phyloP scores from a whole-genome alignment of 2,888 invertebrate genomes.

The Bembecia ichneumoniformis region DNA sequence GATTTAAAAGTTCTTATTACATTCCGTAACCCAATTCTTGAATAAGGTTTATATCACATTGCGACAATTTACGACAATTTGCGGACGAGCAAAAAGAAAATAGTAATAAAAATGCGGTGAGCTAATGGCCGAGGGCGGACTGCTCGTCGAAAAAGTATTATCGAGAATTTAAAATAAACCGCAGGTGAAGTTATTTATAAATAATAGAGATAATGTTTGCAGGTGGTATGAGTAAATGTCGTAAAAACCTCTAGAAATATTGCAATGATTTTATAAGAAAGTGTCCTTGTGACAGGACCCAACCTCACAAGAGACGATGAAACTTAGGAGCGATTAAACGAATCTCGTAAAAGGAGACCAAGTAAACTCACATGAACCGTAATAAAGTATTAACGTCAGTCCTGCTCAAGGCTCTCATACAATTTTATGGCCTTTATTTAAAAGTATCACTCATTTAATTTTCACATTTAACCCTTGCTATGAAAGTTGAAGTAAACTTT shows the following conservation, averaged over 20 bases:
- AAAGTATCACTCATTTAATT: neutral
- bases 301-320: slow-evolving; percentile 20
- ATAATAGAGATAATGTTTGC: too few species aligned
- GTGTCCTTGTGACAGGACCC: neutral
- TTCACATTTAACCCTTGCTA: neutral
- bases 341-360: slow-evolving; percentile 42
- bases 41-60: too few species aligned
- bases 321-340: slow-evolving; percentile 48
- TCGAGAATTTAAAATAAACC: neutral
- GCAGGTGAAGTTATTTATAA: neutral
- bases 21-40: too few species aligned
- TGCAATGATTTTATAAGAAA: neutral
- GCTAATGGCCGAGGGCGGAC: too few species aligned
- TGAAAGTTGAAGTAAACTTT: neutral
- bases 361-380: slow-evolving; percentile 44
- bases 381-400: slow-evolving; percentile 43
- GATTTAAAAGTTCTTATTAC: too few species aligned
- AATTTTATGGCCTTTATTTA: neutral
- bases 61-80: too few species aligned
- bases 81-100: too few species aligned
- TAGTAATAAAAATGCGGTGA: too few species aligned
- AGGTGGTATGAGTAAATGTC: neutral
- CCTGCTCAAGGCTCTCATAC: neutral
- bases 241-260: neutral
- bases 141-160: neutral